Evolutionary conservation across 2,113 vertebrate genomes (phyloP), one percentile per base, ranked within the genome.

Genomic region (Hucho hucho): DNA sequence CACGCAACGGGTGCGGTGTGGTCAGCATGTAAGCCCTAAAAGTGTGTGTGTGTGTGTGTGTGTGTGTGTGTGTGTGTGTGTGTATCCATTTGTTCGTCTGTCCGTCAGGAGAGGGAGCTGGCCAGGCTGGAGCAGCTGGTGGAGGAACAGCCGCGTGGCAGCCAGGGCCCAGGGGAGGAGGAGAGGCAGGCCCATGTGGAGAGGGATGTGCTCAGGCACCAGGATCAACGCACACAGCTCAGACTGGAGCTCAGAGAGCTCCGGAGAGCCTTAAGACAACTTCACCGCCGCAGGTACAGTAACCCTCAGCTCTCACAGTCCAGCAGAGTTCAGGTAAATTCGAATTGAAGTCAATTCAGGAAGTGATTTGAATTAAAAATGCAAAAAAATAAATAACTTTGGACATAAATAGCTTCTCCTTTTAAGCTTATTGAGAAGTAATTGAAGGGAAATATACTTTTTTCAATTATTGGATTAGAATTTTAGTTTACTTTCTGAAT

Each of bases 221-320:
- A 91, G 79, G 87, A 78, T 3, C 90, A 93, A n/a, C 93, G 89
- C 61, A 87, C 86, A 61, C 87, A 91, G 24, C 81, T 96, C 80
- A 87, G 93, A 46, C 4, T 22, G 20, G 89, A 94, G 78, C 78
- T 93, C 68, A 85, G 92, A 85, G 92, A 94, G 77, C 84, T 95
- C 58, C 59, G 24, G 13, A 53, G 16, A 53, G 12, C 49, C 49
- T 53, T 53, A 18, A 53, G 49, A 3, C 49, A 53, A 18, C 49
- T 53, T 3, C 16, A 1, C 49, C 12, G 16, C 16, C 16, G 16
- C 4, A 53, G 37, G 37, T 53, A 61, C 3, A n/a, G n/a, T 61
- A 61, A 56, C 53, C 18, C 3, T 22, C n/a, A 16, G 20, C 13
- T n/a, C n/a, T 22, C 58, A 24, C 58, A 61, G 2, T 14, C 16